phyloP scores from a whole-genome alignment of 2,113 vertebrate genomes.

The Anthoscopus minutus region DNA sequence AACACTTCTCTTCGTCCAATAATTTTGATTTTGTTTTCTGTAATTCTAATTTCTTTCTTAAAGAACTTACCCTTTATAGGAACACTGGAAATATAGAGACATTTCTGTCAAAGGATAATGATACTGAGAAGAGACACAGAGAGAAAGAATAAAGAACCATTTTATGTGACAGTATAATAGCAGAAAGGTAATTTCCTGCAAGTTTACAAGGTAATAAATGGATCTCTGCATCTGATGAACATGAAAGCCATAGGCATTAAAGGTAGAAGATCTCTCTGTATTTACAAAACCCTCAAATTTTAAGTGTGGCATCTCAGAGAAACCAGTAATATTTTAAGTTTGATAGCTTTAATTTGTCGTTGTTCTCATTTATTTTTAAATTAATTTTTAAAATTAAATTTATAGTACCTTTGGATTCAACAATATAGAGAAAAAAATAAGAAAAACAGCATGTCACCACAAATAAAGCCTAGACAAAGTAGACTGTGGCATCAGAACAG shows the following conservation, averaged over 20 bases:
- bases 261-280: not conserved
- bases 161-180: slow-evolving; percentile 18
- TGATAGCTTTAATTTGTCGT: not conserved
- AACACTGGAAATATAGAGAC: not conserved
- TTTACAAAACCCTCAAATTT: not conserved
- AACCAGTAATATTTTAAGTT: not conserved
- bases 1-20: not conserved
- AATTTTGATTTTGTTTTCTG: not conserved
- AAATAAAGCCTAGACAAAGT: not conserved
- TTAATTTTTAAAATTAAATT: not conserved
- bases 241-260: not conserved
- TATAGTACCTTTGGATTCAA: not conserved
- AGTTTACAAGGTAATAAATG: slow-evolving; percentile 47
- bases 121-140: not conserved
- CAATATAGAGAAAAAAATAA: not conserved
- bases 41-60: not conserved
- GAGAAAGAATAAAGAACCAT: not conserved
- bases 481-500: not conserved
- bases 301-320: not conserved
- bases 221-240: not conserved
- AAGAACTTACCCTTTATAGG: not conserved
- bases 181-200: slow-evolving; percentile 12
- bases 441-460: not conserved
- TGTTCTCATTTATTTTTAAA: not conserved
- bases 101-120: not conserved